Percentiles rank a stretch among this genome's conserved stretches.
Evolutionary conservation across 1,140 invertebrate genomes (phyloP).

Genomic region (Lycorma delicatula): DNA sequence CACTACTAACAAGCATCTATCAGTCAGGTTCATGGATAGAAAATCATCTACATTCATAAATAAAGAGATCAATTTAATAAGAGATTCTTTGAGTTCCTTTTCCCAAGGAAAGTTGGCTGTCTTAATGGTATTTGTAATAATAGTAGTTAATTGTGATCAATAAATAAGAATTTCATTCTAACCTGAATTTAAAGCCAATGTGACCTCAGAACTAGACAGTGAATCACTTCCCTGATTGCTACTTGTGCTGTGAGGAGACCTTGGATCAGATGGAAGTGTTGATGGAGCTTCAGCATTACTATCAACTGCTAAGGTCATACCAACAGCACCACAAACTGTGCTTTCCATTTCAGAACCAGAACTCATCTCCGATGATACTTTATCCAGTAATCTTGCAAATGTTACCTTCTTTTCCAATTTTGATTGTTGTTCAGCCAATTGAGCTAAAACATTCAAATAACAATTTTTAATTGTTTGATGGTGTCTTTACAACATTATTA

Average conservation of each 20-base stretch:
- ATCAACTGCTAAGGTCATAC: background rate
- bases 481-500: too few species aligned
- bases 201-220: slow-evolving; percentile 53
- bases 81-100: too few species aligned
- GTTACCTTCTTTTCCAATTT: slow-evolving; percentile 67
- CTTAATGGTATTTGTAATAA: too few species aligned
- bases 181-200: slow-evolving; percentile 24
- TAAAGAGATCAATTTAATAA: too few species aligned
- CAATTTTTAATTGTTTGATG: too few species aligned
- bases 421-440: slow-evolving; percentile 27
- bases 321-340: background rate
- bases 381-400: slow-evolving; percentile 60
- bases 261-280: slow-evolving; percentile 2
- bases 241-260: slow-evolving; percentile 23
- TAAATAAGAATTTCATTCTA: too few species aligned
- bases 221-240: slow-evolving; percentile 58
- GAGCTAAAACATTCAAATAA: background rate
- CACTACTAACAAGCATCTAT: too few species aligned
- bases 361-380: slow-evolving; percentile 62
- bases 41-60: too few species aligned
- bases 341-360: slow-evolving; percentile 52
- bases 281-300: slow-evolving; percentile 2
- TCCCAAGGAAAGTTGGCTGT: too few species aligned
- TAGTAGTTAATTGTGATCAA: too few species aligned
- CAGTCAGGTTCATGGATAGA: too few species aligned